Percentiles rank a stretch among this genome's conserved stretches.
Evolutionary conservation across 2,797 vertebrate genomes (phyloP).

Genomic region (Mus caroli): DNA sequence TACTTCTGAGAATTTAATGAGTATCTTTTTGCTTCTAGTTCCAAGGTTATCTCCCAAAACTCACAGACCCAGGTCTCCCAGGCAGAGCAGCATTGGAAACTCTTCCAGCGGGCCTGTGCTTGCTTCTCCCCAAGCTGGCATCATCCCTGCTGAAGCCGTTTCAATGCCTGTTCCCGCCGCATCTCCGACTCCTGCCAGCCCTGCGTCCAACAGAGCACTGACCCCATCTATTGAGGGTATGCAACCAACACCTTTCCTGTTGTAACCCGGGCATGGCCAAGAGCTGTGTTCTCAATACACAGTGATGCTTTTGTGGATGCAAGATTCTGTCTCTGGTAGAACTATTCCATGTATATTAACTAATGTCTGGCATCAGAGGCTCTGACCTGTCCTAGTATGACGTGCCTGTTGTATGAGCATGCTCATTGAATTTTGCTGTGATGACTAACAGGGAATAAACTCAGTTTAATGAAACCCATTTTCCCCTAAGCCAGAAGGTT

Average conservation of each 20-base stretch:
- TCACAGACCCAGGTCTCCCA: conserved; percentile 97
- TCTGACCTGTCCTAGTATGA: conserved; percentile 38
- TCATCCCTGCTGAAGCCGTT: conserved; percentile 93
- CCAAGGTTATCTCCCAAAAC: conserved; percentile 92
- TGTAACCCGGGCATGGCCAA: background rate
- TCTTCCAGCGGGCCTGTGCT: conserved; percentile 92
- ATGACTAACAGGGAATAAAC: background rate
- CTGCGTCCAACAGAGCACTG: conserved; percentile 93
- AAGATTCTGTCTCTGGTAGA: conserved; percentile 3
- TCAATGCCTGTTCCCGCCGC: conserved; percentile 92
- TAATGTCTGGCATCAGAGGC: conserved; percentile 1
- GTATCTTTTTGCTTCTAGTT: conserved; percentile 87
- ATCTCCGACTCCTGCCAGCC: conserved; percentile 96
- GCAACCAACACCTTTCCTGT: conserved; percentile 38
- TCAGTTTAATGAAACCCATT: conserved; percentile 20
- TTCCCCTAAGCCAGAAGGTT: conserved; percentile 17
- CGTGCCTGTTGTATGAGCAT: background rate
- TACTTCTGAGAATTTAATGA: conserved; percentile 64
- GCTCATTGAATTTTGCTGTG: conserved; percentile 10
- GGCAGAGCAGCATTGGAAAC: conserved; percentile 93
- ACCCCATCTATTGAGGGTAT: conserved; percentile 95
- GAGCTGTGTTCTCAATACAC: background rate
- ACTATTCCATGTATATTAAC: conserved; percentile 10
- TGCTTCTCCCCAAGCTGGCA: conserved; percentile 94
- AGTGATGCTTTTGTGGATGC: conserved; percentile 35